Conservation (phyloP, 2,888 invertebrate species). For the Nymphalis urticae region DNA sequence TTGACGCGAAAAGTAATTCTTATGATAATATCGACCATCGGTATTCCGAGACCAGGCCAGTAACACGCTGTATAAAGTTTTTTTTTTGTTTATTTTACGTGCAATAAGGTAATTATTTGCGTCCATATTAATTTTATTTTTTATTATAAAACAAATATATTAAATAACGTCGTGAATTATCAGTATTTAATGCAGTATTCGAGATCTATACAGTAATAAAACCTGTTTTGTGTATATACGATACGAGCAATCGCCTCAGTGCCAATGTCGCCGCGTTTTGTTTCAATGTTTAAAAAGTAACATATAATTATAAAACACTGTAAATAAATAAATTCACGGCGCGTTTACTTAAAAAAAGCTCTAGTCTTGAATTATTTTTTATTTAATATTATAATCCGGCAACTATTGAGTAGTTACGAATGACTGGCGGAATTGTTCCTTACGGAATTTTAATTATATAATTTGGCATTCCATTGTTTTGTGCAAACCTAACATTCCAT, state of each 20-base stretch:
- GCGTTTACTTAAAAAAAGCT: slow-evolving; percentile 69
- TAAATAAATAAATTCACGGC: slow-evolving; percentile 64
- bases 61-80: slow-evolving; percentile 43
- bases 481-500: slow-evolving; percentile 68
- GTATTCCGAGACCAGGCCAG: slow-evolving; percentile 46
- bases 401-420: slow-evolving; percentile 53
- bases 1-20: slow-evolving; percentile 44
- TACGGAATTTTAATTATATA: slow-evolving; percentile 29
- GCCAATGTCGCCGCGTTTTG: slow-evolving; percentile 61
- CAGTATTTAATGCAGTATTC: slow-evolving; percentile 77
- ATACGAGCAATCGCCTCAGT: slow-evolving; percentile 44
- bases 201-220: slow-evolving; percentile 38
- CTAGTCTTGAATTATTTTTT: slow-evolving; percentile 71
- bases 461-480: slow-evolving; percentile 66
- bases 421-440: slow-evolving; percentile 48
- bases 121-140: slow-evolving; percentile 68
- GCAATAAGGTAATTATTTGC: slow-evolving; percentile 79
- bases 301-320: slow-evolving; percentile 25
- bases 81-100: slow-evolving; percentile 55
- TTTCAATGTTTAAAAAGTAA: slow-evolving; percentile 34
- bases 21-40: slow-evolving; percentile 8
- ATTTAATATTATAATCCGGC: slow-evolving; percentile 62
- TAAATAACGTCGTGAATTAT: slow-evolving; percentile 61
- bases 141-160: slow-evolving; percentile 10
- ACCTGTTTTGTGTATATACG: slow-evolving; percentile 13